Evolutionary conservation across 2,113 vertebrate genomes (phyloP), one percentile per base, ranked within the genome.

Genomic region (Leptodactylus fuscus): DNA sequence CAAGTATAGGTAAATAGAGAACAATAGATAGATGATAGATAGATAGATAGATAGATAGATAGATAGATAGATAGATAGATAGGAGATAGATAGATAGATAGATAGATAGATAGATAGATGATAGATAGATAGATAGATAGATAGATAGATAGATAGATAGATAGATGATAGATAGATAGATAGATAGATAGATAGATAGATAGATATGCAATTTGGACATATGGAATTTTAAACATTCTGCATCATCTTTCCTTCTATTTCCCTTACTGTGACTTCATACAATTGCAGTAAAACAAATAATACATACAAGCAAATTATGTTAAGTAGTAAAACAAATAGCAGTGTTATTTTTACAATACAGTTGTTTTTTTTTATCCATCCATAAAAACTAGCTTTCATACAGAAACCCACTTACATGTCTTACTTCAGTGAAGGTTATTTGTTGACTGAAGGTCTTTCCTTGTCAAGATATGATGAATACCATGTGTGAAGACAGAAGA

Each of bases 381-480:
- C 95, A 94, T 96, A 96, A 97, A 96, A 97, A 96, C 95, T 97
- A 97, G 97, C 97, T 97, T 98, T 98, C 96, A 98, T 98, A 97
- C 65, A 95, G 95, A 96, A 95, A 96, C 95, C 95, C 96, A 96
- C 96, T 96, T 93, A 94, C 96, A 96, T 93, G 94, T 96, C 95
- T 96, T 95, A 96, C 94, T 96, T 95, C 95, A 94, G 95, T 97
- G 97, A 99, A 99, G 98, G 98, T 99, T 98, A 98, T 98, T 98
- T 98, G 97, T 98, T 97, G 97, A 98, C 96, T 98, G 97, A 99
- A 99, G 98, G 98, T 98, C 98, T 98, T 96, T 95, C 93, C 95
- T 97, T 99, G 98, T 99, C 98, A 99, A 97, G 93, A 95, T 93
- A 97, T 99, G 98, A 99, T 99, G 97, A 98, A 99, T 99, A 97